These are phyloP conservation scores for Australoheros scitulus DNA, from an alignment of 2,113 vertebrate genomes.

Conservation along the genomic window DNA sequence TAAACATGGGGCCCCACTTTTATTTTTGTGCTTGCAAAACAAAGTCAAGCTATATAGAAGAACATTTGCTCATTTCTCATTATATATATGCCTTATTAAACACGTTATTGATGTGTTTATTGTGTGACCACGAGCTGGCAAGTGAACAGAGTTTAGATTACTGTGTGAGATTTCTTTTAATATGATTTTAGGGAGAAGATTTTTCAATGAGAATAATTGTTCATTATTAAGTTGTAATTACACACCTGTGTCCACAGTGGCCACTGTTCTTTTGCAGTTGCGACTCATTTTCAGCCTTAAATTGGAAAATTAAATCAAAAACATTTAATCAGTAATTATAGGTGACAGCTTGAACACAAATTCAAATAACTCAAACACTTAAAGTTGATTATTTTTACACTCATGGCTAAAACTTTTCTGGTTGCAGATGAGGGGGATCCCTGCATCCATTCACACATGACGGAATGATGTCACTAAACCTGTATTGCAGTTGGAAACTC, in stretches of 20 bases:
- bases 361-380: neutral
- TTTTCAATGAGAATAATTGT: neutral
- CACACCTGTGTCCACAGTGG: neutral
- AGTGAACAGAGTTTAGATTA: neutral
- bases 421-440: neutral
- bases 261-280: neutral
- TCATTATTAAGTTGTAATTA: neutral
- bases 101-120: neutral
- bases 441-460: neutral
- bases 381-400: neutral
- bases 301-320: neutral
- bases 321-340: neutral
- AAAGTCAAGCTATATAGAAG: too few relatives aligned
- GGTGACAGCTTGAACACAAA: neutral
- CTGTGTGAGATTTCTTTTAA: neutral
- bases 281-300: neutral
- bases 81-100: neutral
- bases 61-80: neutral
- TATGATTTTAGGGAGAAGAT: neutral
- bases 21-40: too few relatives aligned
- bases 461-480: neutral
- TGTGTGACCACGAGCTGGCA: neutral
- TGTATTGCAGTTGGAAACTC: neutral
- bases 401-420: neutral
- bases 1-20: neutral